Percentiles rank a stretch among this genome's conserved stretches.
Evolutionary conservation across 2,888 invertebrate genomes (phyloP).

Genomic region (Himalopsyche japonica): DNA sequence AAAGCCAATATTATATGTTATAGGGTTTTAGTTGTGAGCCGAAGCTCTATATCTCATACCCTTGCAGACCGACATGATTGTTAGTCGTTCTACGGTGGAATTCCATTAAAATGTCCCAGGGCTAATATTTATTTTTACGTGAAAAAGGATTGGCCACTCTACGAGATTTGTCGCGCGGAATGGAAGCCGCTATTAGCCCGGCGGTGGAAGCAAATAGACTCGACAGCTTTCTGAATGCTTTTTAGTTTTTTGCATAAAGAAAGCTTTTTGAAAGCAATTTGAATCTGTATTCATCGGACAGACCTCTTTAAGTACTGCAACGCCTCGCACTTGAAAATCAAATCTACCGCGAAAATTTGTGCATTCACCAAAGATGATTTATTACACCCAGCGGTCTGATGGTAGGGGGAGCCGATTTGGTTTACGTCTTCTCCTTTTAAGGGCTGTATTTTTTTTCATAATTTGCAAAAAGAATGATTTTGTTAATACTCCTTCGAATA

Average conservation of each 20-base stretch:
- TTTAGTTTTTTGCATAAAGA: constrained; percentile 4
- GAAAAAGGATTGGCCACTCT: constrained; percentile 22
- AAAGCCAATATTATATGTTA: not conserved
- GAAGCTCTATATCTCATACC: not conserved
- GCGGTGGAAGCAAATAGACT: constrained; percentile 2
- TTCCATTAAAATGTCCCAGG: constrained; percentile 35
- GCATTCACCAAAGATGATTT: not conserved
- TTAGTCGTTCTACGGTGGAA: constrained; percentile 31
- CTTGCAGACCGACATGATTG: constrained; percentile 6
- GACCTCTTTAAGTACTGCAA: not conserved
- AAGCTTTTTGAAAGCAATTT: constrained; percentile 8
- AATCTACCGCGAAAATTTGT: not conserved
- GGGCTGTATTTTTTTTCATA: no score
- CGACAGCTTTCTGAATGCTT: not conserved
- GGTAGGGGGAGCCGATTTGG: no score
- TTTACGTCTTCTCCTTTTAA: no score
- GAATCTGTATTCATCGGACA: not conserved
- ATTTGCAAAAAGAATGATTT: no score
- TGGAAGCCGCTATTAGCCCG: constrained; percentile 8
- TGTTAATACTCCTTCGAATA: no score
- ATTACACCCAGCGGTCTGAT: not conserved
- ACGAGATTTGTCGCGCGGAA: not conserved
- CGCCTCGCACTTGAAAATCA: not conserved
- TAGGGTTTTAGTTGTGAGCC: not conserved
- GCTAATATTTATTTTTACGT: constrained; percentile 33